A percentile compares a stretch with the other conserved stretches of the same genome.
These are phyloP conservation scores for Actinemys pallida DNA, from an alignment of 2,113 vertebrate genomes.

Conservation along the genomic window DNA sequence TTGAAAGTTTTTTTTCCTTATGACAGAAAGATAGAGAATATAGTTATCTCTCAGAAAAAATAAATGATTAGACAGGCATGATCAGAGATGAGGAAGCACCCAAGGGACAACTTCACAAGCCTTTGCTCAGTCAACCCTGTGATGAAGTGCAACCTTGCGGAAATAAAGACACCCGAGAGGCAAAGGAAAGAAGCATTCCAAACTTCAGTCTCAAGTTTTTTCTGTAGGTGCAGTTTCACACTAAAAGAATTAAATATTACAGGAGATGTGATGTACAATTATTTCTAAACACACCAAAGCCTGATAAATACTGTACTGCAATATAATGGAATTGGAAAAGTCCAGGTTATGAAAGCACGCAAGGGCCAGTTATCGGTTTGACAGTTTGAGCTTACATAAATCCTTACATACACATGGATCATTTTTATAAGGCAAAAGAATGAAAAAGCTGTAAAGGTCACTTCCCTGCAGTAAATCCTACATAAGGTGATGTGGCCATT, in stretches of 20 bases:
- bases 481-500: neutral
- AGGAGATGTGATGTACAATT: neutral
- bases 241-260: neutral
- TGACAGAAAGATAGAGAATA: conserved; percentile 49
- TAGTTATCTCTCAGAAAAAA: conserved; percentile 30
- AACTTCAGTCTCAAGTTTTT: neutral
- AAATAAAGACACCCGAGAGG: conserved; percentile 71
- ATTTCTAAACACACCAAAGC: neutral
- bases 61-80: conserved; percentile 67
- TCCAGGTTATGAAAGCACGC: neutral
- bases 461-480: neutral
- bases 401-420: neutral
- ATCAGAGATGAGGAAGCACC: conserved; percentile 63
- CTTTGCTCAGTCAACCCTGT: conserved; percentile 64
- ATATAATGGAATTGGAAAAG: neutral
- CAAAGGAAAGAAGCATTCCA: conserved; percentile 15
- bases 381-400: neutral
- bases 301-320: neutral
- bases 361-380: neutral
- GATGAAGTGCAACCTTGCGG: conserved; percentile 59
- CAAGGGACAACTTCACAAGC: conserved; percentile 55
- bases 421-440: neutral
- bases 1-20: conserved; percentile 7
- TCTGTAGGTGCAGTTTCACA: neutral
- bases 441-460: neutral